Percentiles rank a stretch among this genome's conserved stretches.
phyloP scores from a whole-genome alignment of 2,797 vertebrate genomes.

The Allochrocebus solatus region DNA sequence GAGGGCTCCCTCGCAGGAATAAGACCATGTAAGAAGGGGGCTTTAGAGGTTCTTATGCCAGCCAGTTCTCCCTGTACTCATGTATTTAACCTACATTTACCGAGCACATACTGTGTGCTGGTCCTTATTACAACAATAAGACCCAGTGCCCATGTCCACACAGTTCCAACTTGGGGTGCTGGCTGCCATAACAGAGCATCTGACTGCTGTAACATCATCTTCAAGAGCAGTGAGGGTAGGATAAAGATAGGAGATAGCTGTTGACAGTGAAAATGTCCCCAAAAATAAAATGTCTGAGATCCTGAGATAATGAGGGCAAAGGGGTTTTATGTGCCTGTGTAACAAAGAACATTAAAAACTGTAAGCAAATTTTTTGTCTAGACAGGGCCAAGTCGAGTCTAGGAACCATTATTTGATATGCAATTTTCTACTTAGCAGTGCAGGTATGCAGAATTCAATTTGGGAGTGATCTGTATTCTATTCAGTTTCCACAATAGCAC shows the following conservation, averaged over 20 bases:
- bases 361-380: constrained; percentile 28
- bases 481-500: constrained; percentile 36
- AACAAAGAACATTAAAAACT: neutral
- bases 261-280: neutral
- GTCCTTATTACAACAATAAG: neutral
- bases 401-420: neutral
- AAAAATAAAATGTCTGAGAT: neutral
- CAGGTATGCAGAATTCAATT: constrained; percentile 56
- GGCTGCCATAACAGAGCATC: neutral
- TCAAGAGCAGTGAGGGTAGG: accelerated
- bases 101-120: neutral
- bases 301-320: neutral
- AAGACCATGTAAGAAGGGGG: neutral
- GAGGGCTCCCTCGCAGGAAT: neutral
- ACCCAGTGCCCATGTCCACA: neutral
- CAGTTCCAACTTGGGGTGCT: neutral
- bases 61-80: neutral
- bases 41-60: neutral
- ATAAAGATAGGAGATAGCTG: neutral
- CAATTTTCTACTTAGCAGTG: constrained; percentile 70
- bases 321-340: neutral
- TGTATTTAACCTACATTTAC: neutral
- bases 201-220: neutral
- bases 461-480: constrained; percentile 63
- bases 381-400: neutral